Percentiles rank a stretch among this genome's conserved stretches.
phyloP scores from a whole-genome alignment of 2,113 vertebrate species.

The Colinus virginianus region DNA sequence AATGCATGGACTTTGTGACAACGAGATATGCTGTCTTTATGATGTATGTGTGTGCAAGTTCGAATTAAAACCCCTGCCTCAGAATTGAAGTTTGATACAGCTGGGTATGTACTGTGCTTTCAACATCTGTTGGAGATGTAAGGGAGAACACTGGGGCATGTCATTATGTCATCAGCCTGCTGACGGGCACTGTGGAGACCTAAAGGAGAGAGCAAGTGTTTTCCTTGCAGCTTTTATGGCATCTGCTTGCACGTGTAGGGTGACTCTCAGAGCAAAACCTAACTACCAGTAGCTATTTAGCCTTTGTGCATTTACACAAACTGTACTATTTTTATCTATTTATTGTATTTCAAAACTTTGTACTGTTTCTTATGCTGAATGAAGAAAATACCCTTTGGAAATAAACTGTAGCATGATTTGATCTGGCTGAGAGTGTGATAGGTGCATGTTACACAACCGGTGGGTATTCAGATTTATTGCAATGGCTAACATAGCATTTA shows the following conservation, averaged over 20 bases:
- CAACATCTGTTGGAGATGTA: not conserved
- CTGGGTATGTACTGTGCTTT: not conserved
- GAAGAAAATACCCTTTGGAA: not conserved
- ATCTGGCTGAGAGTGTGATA: not conserved
- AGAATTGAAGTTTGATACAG: not conserved
- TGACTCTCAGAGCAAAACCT: not conserved
- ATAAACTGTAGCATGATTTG: not conserved
- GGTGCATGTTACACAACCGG: not conserved
- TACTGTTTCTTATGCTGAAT: not conserved
- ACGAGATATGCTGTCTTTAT: constrained; percentile 42
- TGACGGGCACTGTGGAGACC: not conserved
- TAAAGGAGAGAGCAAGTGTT: not conserved
- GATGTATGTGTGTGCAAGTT: not conserved
- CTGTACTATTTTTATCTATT: not conserved
- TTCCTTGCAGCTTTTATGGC: not conserved
- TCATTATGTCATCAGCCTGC: not conserved
- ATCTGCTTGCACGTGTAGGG: not conserved
- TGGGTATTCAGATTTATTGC: not conserved
- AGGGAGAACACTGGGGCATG: not conserved
- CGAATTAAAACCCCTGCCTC: not conserved
- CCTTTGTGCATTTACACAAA: not conserved
- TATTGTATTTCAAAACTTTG: not conserved
- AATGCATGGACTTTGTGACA: not conserved
- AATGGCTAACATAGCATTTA: not conserved
- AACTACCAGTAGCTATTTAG: not conserved